Base-by-base conservation (phyloP, 2,888 invertebrate genomes). In the Lomographa bimaculata region DNA sequence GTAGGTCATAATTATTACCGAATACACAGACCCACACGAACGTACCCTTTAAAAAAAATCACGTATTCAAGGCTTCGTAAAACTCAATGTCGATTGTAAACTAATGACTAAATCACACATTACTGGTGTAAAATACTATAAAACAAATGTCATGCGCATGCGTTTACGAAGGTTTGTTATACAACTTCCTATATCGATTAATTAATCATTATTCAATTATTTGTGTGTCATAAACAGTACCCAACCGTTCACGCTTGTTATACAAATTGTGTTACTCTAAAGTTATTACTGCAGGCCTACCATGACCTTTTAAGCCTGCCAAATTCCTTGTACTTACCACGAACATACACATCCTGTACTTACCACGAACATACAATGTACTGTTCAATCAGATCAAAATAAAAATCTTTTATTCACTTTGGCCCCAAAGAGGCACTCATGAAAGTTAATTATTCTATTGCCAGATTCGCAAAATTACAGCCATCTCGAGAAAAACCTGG, bases 71-170 rank as follows among this genome's bases (percentile, higher is more conserved):
- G 80, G 78, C 59, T 68, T 71, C 65, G 50, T 36, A 32, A 56
- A 53, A 45, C 54, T 71, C 80, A 79, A 80, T 79, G 79, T 66
- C 77, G 63, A 53, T 24, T 34, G 21, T 29, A 47, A 66, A 64
- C 64, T 67, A 70, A 71, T 70, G 60, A 66, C 64, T 68, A 65
- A 57, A 50, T 51, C 57, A 68, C 60, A 64, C 63, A 63, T 54
- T 55, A 48, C 39, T 49, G 48, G 50, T 56, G 57, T 50, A 46
- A 54, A 52, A 46, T 49, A 50, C 32, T 34, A 18, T 47, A 46
- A 60, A 62, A 66, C 59, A 64, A 63, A 63, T 62, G 40, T 46
- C 43, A 47, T 20, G 19, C 19, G 25, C 43, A 40, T 24, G 29
- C 20, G 16, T 26, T 17, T 36, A 33, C 36, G 42, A 42, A 50